Evolutionary conservation across 1,140 invertebrate genomes (phyloP).

Genomic region (Protaetia brevitarsis): DNA sequence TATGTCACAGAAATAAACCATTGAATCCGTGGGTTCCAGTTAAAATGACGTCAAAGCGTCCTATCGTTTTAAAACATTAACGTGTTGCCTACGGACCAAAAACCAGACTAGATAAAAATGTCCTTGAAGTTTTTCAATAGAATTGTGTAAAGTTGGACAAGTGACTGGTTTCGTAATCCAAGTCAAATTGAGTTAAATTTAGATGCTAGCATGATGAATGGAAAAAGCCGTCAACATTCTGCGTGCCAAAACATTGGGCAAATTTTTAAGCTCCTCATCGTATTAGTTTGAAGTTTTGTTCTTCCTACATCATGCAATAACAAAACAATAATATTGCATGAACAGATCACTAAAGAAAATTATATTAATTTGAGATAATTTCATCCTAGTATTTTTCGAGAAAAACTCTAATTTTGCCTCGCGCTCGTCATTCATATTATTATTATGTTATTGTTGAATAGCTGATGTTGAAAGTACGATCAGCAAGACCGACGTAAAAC

Average conservation of each 20-base stretch:
- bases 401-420: no score
- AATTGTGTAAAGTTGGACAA: not conserved
- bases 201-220: not conserved
- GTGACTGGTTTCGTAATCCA: not conserved
- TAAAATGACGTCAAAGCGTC: not conserved
- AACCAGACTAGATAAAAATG: no score
- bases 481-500: not conserved
- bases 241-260: conserved; percentile 3
- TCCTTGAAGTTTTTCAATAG: not conserved
- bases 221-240: not conserved
- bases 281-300: no score
- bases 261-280: not conserved
- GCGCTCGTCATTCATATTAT: not conserved
- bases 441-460: conserved; percentile 10
- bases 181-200: not conserved
- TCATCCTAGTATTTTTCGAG: no score
- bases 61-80: not conserved
- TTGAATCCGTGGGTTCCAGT: not conserved
- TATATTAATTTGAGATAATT: no score
- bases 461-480: not conserved
- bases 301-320: no score
- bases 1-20: not conserved
- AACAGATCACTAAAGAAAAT: no score
- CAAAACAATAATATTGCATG: no score
- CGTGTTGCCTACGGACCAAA: no score